These are phyloP conservation scores for Ciconia stormi DNA, from an alignment of 2,113 vertebrate genomes.

Conservation along the genomic window DNA sequence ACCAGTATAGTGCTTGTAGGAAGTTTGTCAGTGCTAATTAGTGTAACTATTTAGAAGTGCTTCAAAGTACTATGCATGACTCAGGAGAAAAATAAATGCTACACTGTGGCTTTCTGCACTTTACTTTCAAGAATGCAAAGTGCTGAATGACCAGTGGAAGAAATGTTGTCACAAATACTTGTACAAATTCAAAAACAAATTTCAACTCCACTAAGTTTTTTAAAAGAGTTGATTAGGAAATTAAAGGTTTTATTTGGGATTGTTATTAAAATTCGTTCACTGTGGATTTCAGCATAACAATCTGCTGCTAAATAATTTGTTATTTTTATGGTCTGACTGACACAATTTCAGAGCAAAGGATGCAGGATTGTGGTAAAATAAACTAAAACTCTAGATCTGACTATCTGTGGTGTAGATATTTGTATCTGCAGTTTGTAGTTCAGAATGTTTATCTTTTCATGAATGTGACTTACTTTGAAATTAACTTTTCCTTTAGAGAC, in stretches of 20 bases:
- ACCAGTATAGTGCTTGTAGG: neutral
- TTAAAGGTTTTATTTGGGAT: neutral
- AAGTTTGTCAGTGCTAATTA: neutral
- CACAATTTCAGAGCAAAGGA: neutral
- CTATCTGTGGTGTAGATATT: neutral
- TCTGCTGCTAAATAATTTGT: neutral
- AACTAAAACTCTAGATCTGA: neutral
- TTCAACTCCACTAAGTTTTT: neutral
- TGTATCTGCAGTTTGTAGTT: neutral
- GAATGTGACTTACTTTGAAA: constrained; percentile 22
- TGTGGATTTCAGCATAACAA: neutral
- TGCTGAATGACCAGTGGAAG: neutral
- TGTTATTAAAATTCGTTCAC: neutral
- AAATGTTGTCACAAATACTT: neutral
- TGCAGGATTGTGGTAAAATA: neutral
- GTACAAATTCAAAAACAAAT: neutral
- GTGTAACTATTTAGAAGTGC: neutral
- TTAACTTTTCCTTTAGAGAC: constrained; percentile 34
- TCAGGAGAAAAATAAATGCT: neutral
- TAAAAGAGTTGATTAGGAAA: neutral
- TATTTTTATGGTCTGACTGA: neutral
- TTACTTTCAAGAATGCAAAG: neutral
- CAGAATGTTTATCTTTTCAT: neutral
- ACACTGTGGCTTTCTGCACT: neutral
- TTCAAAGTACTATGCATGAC: neutral